phyloP scores from a whole-genome alignment of 2,888 invertebrate species.

The Aspidiotus rigidus region DNA sequence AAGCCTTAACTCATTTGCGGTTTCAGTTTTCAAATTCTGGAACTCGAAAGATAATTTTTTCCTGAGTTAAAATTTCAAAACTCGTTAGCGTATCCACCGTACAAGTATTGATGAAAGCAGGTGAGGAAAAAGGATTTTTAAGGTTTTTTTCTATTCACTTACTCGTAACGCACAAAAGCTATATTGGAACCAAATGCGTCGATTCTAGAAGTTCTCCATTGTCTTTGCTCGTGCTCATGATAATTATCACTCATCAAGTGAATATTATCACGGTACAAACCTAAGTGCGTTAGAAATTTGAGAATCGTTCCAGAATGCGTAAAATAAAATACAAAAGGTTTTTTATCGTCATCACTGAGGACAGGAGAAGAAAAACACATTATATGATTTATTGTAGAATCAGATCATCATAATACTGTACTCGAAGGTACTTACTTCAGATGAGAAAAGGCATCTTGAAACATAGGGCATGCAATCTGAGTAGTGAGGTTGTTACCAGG shows the following conservation, averaged over 20 bases:
- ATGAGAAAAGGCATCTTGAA: constrained; percentile 59
- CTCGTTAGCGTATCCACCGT: too few species aligned
- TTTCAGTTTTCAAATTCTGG: too few species aligned
- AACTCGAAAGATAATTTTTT: too few species aligned
- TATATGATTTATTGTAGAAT: not conserved
- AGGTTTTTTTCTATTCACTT: constrained; percentile 40
- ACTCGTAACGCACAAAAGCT: constrained; percentile 65
- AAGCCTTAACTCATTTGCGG: too few species aligned
- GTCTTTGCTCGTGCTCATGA: constrained; percentile 41
- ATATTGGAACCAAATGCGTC: constrained; percentile 73
- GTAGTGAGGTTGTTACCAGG: constrained; percentile 66
- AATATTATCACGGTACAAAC: constrained; percentile 57
- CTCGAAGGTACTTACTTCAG: constrained; percentile 51
- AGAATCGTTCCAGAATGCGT: constrained; percentile 74
- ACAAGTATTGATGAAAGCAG: too few species aligned
- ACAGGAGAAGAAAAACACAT: not conserved
- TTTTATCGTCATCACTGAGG: constrained; percentile 3
- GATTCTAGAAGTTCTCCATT: constrained; percentile 52
- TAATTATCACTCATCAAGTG: constrained; percentile 52
- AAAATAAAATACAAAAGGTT: constrained; percentile 52
- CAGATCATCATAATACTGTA: not conserved
- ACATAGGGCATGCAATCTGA: constrained; percentile 63
- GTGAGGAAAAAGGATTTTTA: too few species aligned
- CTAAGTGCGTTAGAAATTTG: constrained; percentile 63
- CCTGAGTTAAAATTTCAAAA: too few species aligned